Evolutionary conservation across 2,113 vertebrate genomes (phyloP), one percentile per base, ranked within the genome.

Genomic region (Pseudonaja textilis): DNA sequence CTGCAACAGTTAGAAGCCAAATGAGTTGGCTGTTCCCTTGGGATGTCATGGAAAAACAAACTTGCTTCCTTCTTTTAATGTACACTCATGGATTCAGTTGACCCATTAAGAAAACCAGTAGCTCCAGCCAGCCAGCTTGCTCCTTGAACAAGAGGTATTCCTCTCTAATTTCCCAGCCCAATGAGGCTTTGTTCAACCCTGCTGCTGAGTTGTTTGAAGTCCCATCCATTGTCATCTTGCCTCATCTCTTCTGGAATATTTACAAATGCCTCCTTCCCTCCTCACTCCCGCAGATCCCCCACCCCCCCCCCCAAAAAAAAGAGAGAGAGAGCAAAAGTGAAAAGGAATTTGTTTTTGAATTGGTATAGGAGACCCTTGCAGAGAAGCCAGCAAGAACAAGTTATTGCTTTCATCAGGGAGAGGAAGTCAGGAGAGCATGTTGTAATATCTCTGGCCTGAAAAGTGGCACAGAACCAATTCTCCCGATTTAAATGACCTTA

Each of bases 391-490:
- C 47, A 0, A 57, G 91, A 93, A 47, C 3, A 0, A 2, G 8
- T 87, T 50, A 50, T 81, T 52, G 54, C 64, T 95, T 97, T 94
- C 85, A 55, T 64, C 2, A 2, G 1, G 88, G 93, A 95, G 55
- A 88, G 34, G 64, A 5, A 25, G 85, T 0, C 81, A 61, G 91
- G 54, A 54, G 45, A 90, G 10, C 91, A 29, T 34, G 20, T 16
- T 91, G 3, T 39, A 95, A 57, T 88, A 69, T 94, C 50, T 95
- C 56, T 95, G 93, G 90, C 45, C 93, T 55, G 20, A 89, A 89
- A 96, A 96, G 91, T 34, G 95, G 56, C 92, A 96, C 59, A 91
- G 90, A 96, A 88, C 69, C 95, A 94, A 94, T 97, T 96, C 89
- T 92, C 42, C 11, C 93, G 25, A n/a, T 88, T 93, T 95, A 94